Base-by-base conservation (phyloP, 1,140 invertebrate genomes). In the Heliconius hermathena region DNA sequence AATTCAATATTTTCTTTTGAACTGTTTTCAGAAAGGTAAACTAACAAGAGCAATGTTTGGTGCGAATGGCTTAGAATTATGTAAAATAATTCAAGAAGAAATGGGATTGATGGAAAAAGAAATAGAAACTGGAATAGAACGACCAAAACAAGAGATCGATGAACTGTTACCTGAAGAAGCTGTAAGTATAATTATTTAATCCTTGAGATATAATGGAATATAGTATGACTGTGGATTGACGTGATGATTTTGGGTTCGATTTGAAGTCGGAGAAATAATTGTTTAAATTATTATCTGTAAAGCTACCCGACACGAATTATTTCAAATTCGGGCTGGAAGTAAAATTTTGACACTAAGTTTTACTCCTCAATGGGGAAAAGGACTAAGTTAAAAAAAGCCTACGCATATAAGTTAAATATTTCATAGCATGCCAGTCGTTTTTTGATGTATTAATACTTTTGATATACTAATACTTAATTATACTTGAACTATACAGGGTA, bases 11-110 rank as follows among this genome's bases (percentile, higher is more conserved):
- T 2, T 22, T n/a, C 9, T 22, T 57, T 57, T 3, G n/a, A 66
- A 29, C 22, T 66, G 1, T 13, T 84, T 76, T 26, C 73, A 94
- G 93, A 86, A 87, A 76, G 89, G 89, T 16, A 91, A 91, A 77
- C 77, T 94, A 38, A 90, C 85, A 0, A 85, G 91, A 0, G 91
- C 90, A 0, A 89, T 93, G 88, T 94, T 92, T 38, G 93, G 93
- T 2, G 88, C 92, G 0, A 93, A 94, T 76, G 92, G 90, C 6
- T 89, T 94, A 38, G 91, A 93, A 38, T 79, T 94, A 8, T 93
- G 92, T 79, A 87, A 87, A 1, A 88, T 94, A 9, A 89, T 91
- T 49, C 91, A 93, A 79, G 91, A 94, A 33, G 92, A 94, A 71
- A 52, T 94, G 18, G 79, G 41, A 0, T 18, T 82, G 0, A 85